Base-by-base conservation (phyloP, 2,797 vertebrate species). In the Phylloscopus collybita region DNA sequence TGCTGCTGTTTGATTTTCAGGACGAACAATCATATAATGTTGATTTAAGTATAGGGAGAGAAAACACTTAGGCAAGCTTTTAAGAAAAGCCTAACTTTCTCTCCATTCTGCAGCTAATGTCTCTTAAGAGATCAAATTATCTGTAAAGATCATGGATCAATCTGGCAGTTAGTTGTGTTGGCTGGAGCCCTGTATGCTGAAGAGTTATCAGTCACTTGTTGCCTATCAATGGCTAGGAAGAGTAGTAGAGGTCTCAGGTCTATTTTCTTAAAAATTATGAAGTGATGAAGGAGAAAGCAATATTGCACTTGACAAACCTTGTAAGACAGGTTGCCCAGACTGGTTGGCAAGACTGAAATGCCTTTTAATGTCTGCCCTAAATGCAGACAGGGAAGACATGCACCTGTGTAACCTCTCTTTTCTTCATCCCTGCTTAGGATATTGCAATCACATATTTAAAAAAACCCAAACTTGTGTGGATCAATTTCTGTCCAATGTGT, bases 191-290 rank as follows among this genome's bases (percentile, higher is more conserved):
- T 75, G 16, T 79, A 10, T 36, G 42, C 23, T 47, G 21, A 76
- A 51, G 17, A 62, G 13, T 32, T 36, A 30, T 49, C 6, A 26
- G 36, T 80, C 40, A 29, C 14, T 67, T 88, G 5, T 32, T 87
- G 18, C n/a, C 8, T 75, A 0, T 54, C 0, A 0, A 3, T 72
- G 34, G 44, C 47, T 44, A 87, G 29, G 12, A 80, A 73, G 16
- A 64, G 36, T 26, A 32, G 9, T n/a, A 64, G 25, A 45, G 8
- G 11, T 86, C 29, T 88, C 40, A 34, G 27, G 50, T 60, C 29
- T 71, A 0, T 66, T 73, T 80, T 85, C 40, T 27, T 69, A 36
- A 79, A 75, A 81, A 15, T 42, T 19, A 11, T 30, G n/a, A 54
- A 12, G 9, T 67, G 49, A 17, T 71, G 23, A 60, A 71, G 12